Conservation (phyloP, 2,888 invertebrate genomes). For the Micoletzkya japonica region DNA sequence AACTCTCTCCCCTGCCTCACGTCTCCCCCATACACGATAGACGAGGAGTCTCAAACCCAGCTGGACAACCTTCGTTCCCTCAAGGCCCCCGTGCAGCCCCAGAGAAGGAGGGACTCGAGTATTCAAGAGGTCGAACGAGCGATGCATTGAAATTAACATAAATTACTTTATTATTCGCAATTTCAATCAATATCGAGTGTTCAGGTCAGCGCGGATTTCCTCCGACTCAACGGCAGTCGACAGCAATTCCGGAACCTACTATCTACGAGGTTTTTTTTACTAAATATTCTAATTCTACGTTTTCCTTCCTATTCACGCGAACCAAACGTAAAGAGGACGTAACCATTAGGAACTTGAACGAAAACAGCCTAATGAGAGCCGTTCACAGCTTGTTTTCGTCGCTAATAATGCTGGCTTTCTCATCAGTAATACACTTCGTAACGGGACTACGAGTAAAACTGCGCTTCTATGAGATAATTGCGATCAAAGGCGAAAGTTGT, state of each 20-base stretch:
- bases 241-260: slow-evolving; percentile 61
- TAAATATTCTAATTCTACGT: background rate
- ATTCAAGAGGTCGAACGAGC: slow-evolving; percentile 30
- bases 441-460: too few relatives aligned
- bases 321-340: too few relatives aligned
- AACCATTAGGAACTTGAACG: too few relatives aligned
- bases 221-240: slow-evolving; percentile 58
- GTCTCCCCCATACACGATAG: too few relatives aligned
- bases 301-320: background rate
- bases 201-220: slow-evolving; percentile 62
- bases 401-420: too few relatives aligned
- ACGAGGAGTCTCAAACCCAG: slow-evolving; percentile 1
- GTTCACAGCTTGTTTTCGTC: too few relatives aligned
- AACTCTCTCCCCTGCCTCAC: too few relatives aligned
- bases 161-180: background rate
- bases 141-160: background rate
- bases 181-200: too few relatives aligned
- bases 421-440: too few relatives aligned
- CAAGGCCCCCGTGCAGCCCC: slow-evolving; percentile 3
- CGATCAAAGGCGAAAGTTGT: too few relatives aligned
- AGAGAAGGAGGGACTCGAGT: slow-evolving; percentile 28
- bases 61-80: background rate
- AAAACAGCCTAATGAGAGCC: too few relatives aligned
- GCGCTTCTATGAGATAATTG: too few relatives aligned
- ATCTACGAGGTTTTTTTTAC: slow-evolving; percentile 35